These are phyloP conservation scores for Drepana falcataria DNA, from an alignment of 2,888 invertebrate species.

Conservation along the genomic window DNA sequence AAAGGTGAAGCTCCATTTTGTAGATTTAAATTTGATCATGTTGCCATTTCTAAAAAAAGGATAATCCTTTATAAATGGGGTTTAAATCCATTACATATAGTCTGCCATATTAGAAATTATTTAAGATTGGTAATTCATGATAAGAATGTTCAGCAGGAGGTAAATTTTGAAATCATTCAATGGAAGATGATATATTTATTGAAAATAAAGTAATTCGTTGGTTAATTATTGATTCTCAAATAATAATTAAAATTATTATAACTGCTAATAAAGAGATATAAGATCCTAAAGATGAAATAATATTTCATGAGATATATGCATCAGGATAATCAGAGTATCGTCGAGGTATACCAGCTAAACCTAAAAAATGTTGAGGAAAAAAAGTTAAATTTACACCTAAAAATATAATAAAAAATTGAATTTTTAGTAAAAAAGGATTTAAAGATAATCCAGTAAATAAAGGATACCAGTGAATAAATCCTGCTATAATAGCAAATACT, in stretches of 20 bases:
- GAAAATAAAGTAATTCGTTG: constrained; percentile 72
- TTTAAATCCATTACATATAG: constrained; percentile 81
- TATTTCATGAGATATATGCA: constrained; percentile 82
- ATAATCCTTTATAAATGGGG: constrained; percentile 80
- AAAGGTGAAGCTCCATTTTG: constrained; percentile 81
- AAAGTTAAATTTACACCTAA: constrained; percentile 88
- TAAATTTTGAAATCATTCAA: constrained; percentile 80
- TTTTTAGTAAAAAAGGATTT: constrained; percentile 80
- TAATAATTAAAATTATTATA: constrained; percentile 79
- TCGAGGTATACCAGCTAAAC: constrained; percentile 81
- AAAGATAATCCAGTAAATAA: constrained; percentile 81
- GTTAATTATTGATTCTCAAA: constrained; percentile 79
- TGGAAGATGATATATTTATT: constrained; percentile 73
- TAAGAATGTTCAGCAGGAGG: constrained; percentile 80
- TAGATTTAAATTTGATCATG: constrained; percentile 76
- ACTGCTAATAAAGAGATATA: constrained; percentile 79
- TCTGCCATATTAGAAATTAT: constrained; percentile 81
- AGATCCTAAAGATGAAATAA: constrained; percentile 83
- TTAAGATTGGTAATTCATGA: constrained; percentile 78
- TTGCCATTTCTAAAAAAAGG: constrained; percentile 81
- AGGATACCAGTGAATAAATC: constrained; percentile 85
- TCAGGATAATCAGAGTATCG: constrained; percentile 87
- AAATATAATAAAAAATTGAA: constrained; percentile 85
- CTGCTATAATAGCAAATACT: constrained; percentile 87
- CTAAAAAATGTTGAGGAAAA: constrained; percentile 87